Base-by-base conservation (phyloP, 2,888 invertebrate species). In the Trisateles emortualis region DNA sequence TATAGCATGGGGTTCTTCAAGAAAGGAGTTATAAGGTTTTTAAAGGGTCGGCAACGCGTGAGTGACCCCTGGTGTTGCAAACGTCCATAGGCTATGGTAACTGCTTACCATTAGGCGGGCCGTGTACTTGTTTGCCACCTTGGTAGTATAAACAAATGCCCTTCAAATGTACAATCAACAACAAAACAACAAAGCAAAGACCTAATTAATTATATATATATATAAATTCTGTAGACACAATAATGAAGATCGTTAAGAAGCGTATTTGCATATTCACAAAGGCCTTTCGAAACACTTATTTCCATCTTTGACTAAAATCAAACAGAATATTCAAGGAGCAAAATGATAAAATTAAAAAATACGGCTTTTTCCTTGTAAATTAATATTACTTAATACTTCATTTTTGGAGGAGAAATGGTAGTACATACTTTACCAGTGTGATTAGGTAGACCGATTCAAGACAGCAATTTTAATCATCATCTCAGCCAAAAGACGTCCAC, bases 201-300 rank as follows among this genome's bases (percentile, higher is more conserved):
- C 64, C 40, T 50, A 68, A 68, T 68, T 71, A 68, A 68, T 68
- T 64, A 71, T 52, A 56, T 64, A 59, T 64, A 71, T 52, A 56
- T 64, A 59, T 59, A 52, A 59, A 68, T 68, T 71, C 44, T 39
- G 33, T 38, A 66, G 46, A 46, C 64, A 56, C 68, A 47, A 24
- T 2, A 11, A 32, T 30, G 38, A 11, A 40, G 54, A 59, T 56
- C 48, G 48, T 58, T 57, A 63, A 68, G 53, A 71, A 68, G 68
- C 52, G 54, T 67, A 71, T 68, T 68, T 68, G 71, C 68, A 68
- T 68, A 67, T 49, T 56, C 59, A 71, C 71, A 70, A 68, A 68
- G 68, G 59, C 47, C 19, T 22, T 32, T 33, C 16, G 42, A 63
- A 59, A 59, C 53, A 59, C 59, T 70, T 70, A 44, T 50, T 59